phyloP scores from a whole-genome alignment of 2,113 vertebrate genomes.

The Barbus barbus region DNA sequence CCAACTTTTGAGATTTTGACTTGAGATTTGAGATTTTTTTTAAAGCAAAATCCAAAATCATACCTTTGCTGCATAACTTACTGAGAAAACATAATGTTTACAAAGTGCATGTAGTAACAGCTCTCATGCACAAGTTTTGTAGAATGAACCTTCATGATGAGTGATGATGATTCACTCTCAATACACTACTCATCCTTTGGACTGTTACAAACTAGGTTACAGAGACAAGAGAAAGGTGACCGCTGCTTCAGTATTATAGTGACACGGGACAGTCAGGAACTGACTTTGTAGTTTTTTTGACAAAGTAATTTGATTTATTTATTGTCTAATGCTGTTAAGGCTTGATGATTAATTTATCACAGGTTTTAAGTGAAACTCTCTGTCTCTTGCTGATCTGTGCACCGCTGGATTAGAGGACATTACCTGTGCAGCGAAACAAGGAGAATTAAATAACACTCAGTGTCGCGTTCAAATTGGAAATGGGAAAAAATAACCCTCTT shows the following conservation, averaged over 20 bases:
- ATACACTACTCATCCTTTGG: not conserved
- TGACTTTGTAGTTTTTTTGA: not conserved
- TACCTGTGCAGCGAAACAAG: slow-evolving; percentile 66
- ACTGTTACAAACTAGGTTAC: not conserved
- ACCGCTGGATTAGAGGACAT: slow-evolving; percentile 67
- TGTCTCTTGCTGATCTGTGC: slow-evolving; percentile 20
- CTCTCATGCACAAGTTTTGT: not conserved
- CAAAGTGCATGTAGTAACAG: not conserved
- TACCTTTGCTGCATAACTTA: not conserved
- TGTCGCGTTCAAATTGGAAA: slow-evolving; percentile 62
- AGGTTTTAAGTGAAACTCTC: slow-evolving; percentile 39
- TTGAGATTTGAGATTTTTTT: too few relatives aligned
- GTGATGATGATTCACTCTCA: slow-evolving; percentile 3
- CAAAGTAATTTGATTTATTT: slow-evolving; percentile 12
- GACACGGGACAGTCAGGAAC: not conserved
- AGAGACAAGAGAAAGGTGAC: not conserved
- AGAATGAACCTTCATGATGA: not conserved
- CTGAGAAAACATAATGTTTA: not conserved
- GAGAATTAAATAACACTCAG: slow-evolving; percentile 66
- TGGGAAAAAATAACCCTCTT: slow-evolving; percentile 60
- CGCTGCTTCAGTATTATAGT: not conserved
- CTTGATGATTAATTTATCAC: slow-evolving; percentile 18
- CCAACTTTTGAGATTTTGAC: too few relatives aligned
- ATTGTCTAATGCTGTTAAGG: not conserved
- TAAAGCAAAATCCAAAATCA: not conserved